Conservation (phyloP, 2,888 invertebrate species). For the Silvanus unidentatus region DNA sequence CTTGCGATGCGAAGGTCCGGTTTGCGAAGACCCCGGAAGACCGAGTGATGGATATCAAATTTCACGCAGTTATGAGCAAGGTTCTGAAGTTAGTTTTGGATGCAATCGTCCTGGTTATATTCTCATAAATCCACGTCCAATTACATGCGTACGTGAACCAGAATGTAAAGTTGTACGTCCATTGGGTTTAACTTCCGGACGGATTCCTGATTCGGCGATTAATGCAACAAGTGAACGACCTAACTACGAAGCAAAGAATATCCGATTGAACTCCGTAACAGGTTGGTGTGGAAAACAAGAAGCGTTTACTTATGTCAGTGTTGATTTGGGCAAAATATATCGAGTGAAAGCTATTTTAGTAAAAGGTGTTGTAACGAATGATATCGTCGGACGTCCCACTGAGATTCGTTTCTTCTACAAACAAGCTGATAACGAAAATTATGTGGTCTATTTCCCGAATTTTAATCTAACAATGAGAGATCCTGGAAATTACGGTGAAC, state of each 20-base stretch:
- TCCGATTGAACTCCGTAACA: conserved; percentile 85
- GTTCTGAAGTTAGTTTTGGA: conserved; percentile 85
- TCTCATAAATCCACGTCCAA: conserved; percentile 83
- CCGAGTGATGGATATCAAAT: conserved; percentile 88
- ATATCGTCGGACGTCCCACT: conserved; percentile 91
- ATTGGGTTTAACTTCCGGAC: conserved; percentile 83
- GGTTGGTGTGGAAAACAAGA: conserved; percentile 98
- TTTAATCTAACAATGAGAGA: conserved; percentile 91
- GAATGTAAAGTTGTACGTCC: conserved; percentile 91
- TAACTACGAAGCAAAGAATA: conserved; percentile 85
- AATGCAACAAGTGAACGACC: conserved; percentile 90
- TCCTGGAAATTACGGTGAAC: conserved; percentile 93
- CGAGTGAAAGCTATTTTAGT: conserved; percentile 88
- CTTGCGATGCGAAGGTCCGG: conserved; percentile 91
- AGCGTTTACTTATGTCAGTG: conserved; percentile 92
- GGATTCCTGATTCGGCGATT: conserved; percentile 90
- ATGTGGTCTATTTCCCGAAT: conserved; percentile 95
- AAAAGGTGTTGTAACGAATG: conserved; percentile 91
- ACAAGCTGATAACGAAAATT: conserved; percentile 87
- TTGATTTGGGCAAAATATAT: conserved; percentile 89
- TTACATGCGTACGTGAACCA: conserved; percentile 85
- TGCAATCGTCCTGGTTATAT: conserved; percentile 90
- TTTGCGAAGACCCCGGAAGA: conserved; percentile 91
- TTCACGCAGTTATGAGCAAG: conserved; percentile 78
- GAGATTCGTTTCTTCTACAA: conserved; percentile 97